These are phyloP conservation scores for Stegana nigrithorax DNA, from an alignment of 2,888 invertebrate genomes.

Conservation along the genomic window DNA sequence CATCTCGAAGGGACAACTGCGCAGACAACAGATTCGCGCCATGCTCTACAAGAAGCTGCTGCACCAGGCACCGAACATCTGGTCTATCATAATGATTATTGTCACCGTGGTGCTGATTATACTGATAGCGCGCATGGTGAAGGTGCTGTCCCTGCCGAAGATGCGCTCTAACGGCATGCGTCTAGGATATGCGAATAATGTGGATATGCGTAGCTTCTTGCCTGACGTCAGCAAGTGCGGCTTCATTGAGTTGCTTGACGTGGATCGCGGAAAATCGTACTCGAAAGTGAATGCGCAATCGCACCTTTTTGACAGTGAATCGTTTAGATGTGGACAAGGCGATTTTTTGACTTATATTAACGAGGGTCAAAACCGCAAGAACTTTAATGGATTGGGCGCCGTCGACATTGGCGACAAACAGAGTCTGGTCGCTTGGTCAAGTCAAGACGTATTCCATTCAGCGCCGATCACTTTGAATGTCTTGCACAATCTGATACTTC, in stretches of 20 bases:
- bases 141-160: conserved; percentile 33
- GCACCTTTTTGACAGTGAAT: conserved; percentile 31
- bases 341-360: conserved; percentile 23
- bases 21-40: conserved; percentile 47
- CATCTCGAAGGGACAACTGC: conserved; percentile 36
- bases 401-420: conserved; percentile 34
- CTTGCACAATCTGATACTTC: conserved; percentile 67
- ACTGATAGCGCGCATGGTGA: conserved; percentile 38
- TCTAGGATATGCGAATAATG: conserved; percentile 37
- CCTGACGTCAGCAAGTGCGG: conserved; percentile 43
- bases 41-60: conserved; percentile 56
- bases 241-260: conserved; percentile 36
- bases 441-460: conserved; percentile 76
- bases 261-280: conserved; percentile 11
- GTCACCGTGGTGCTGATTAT: conserved; percentile 70
- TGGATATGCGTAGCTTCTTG: conserved; percentile 10
- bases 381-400: conserved; percentile 41
- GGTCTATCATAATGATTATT: conserved; percentile 60
- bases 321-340: conserved; percentile 38
- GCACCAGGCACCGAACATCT: conserved; percentile 50
- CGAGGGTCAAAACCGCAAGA: neutral
- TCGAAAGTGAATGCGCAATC: conserved; percentile 20
- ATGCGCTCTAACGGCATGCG: conserved; percentile 33
- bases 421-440: conserved; percentile 59
- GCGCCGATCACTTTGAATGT: conserved; percentile 54